These are phyloP conservation scores for Amblyornis subalaris DNA, from an alignment of 2,113 vertebrate species.

Conservation along the genomic window DNA sequence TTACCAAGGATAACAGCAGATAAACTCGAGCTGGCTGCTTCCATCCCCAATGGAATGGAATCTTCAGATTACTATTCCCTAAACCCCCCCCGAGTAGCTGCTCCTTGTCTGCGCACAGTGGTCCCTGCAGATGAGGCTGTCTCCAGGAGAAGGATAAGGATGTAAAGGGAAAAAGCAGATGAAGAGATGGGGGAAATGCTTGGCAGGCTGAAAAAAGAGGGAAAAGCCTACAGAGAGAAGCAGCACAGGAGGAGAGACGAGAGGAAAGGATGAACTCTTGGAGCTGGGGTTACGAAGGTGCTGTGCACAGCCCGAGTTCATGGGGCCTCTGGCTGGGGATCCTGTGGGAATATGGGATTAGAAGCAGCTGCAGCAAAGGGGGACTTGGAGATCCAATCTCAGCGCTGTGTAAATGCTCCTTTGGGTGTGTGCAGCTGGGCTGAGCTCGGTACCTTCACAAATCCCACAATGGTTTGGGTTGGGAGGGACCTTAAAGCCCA, in stretches of 20 bases:
- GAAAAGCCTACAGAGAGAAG: not conserved
- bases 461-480: not conserved
- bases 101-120: not conserved
- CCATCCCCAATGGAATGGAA: not conserved
- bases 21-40: not conserved
- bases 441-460: too few species aligned
- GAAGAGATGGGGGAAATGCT: not conserved
- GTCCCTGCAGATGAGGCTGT: not conserved
- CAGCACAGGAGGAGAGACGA: not conserved
- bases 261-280: not conserved
- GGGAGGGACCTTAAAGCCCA: not conserved
- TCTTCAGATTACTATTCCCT: not conserved
- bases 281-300: not conserved
- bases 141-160: constrained; percentile 14
- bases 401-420: accelerated
- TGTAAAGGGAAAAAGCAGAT: constrained; percentile 5
- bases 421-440: too few species aligned
- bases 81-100: not conserved
- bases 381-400: not conserved
- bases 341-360: not conserved
- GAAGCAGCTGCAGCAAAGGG: not conserved
- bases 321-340: not conserved
- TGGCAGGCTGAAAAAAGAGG: not conserved
- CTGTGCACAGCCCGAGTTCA: not conserved
- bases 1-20: constrained; percentile 12